A percentile compares a stretch with the other conserved stretches of the same genome.
These are phyloP conservation scores for Zoanthus gigantus DNA, from an alignment of 92 coral and sea anemone species.

Conservation along the genomic window DNA sequence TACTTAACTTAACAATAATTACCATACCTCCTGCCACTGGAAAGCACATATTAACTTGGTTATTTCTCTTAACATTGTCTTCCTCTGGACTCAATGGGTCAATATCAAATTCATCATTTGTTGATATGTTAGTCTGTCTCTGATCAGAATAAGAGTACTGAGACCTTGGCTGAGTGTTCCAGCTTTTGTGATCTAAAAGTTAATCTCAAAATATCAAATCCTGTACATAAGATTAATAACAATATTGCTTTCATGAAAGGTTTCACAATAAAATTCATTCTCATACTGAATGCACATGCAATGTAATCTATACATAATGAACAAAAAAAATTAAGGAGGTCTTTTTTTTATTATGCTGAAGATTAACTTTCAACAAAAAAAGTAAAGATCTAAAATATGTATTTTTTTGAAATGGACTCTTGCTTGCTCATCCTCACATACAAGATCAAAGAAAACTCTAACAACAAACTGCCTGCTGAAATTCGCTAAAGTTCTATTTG, in stretches of 20 bases:
- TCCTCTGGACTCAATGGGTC: conserved; percentile 46
- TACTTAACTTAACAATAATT: not conserved
- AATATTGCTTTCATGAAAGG: not conserved
- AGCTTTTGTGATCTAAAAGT: conserved; percentile 22
- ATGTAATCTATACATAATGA: too few species aligned
- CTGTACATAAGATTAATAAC: not conserved
- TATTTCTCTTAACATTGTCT: conserved; percentile 70
- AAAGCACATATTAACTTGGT: conserved; percentile 68
- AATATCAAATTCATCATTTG: conserved; percentile 37
- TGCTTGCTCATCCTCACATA: too few species aligned
- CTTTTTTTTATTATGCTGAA: too few species aligned
- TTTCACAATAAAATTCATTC: not conserved
- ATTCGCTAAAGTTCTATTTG: too few species aligned
- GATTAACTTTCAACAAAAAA: too few species aligned
- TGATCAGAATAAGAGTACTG: conserved; percentile 39
- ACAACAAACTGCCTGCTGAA: too few species aligned
- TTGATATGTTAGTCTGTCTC: not conserved
- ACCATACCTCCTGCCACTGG: conserved; percentile 85
- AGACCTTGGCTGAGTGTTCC: conserved; percentile 34
- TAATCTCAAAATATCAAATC: not conserved
- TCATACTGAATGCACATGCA: not conserved
- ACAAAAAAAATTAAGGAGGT: too few species aligned
- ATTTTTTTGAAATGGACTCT: too few species aligned
- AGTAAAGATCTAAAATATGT: too few species aligned
- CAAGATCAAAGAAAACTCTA: too few species aligned